Percentiles rank a stretch among this genome's conserved stretches.
Conservation (phyloP, 2,797 vertebrate genomes). For the Prionace glauca region DNA sequence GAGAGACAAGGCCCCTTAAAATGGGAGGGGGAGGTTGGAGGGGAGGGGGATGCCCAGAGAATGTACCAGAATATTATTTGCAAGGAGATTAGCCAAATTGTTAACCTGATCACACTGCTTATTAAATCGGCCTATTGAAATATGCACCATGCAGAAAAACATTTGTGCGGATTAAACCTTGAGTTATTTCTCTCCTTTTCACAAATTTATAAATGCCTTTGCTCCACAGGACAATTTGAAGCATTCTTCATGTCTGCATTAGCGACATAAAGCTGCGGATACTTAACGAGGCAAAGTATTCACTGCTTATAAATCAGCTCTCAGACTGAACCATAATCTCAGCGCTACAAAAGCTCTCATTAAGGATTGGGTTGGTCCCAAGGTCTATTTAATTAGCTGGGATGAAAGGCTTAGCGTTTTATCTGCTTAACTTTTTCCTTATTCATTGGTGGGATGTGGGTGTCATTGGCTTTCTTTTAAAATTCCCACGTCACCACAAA, state of each 20-base stretch:
- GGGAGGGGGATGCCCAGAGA: background rate
- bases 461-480: background rate
- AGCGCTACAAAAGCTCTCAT: background rate
- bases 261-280: background rate
- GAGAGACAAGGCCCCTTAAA: background rate
- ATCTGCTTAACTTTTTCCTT: background rate
- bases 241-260: background rate
- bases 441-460: background rate
- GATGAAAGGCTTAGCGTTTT: background rate
- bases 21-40: background rate
- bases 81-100: background rate
- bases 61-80: background rate
- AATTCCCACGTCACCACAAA: too few species aligned
- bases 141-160: background rate
- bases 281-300: background rate
- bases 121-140: background rate
- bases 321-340: background rate
- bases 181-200: background rate
- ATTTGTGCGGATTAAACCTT: background rate
- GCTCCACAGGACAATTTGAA: background rate
- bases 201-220: background rate
- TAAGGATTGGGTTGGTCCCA: background rate
- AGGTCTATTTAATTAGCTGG: background rate
- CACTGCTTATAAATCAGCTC: background rate
- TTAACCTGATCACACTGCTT: background rate